Evolutionary conservation across 1,140 invertebrate species (phyloP), one percentile per base, ranked within the genome.

Genomic region (Achatina immaculata): DNA sequence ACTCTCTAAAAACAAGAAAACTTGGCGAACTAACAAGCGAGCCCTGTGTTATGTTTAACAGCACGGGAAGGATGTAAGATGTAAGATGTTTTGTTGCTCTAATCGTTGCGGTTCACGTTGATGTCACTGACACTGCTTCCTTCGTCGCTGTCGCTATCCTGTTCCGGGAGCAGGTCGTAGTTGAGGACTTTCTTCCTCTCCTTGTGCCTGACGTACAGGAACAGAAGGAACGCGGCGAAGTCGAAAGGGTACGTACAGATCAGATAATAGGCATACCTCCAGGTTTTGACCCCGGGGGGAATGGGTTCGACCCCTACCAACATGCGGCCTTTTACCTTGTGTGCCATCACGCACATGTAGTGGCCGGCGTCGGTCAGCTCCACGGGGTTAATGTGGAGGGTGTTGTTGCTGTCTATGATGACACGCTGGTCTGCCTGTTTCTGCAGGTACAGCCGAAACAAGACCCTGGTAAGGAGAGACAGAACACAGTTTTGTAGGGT

Each of bases 101-200:
- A n/a, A n/a, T n/a, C n/a, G n/a, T n/a, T n/a, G n/a, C 68, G 38
- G 9, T 71, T 45, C 0, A 42, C 68, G 28, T 45, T 71, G 1
- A 42, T 71, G 34, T 65, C 38, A 62, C 48, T 58, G 28, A 16
- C 74, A 19, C 34, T 55, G 34, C 76, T 78, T 45, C 65, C 65
- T 36, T 38, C 62, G 21, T 40, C 55, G 38, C 58, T 65, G 58
- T 6, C 11, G n/a, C 36, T 24, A 11, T 40, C 43, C 11, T 7
- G 21, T 36, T 68, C 42, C 6, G 58, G 76, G 7, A 78, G 65
- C 4, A 78, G 58, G 65, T 66, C 76, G 31, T 66, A 78, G 65
- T 78, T 78, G 1, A 78, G 62, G 2, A 68, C 48, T 38, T 34
- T 43, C n/a, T 68, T 78, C 28, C 76, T 40, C 51, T 78, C 24